phyloP scores from a whole-genome alignment of 2,797 vertebrate species.

The Hozukius guyotensis region DNA sequence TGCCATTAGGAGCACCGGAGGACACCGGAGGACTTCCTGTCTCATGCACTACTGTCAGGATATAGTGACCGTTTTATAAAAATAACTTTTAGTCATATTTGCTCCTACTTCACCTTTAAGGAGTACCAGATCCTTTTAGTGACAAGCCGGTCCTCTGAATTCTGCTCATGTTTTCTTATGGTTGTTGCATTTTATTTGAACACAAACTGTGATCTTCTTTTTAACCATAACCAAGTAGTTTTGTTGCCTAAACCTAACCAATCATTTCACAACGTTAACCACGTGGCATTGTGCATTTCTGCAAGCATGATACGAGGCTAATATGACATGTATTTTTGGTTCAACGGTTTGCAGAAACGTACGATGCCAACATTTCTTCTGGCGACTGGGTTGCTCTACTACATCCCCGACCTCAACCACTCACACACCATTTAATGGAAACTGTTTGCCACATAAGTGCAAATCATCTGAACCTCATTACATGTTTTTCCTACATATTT shows the following conservation, averaged over 20 bases:
- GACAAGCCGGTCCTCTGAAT: no score
- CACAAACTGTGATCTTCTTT: no score
- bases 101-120: no score
- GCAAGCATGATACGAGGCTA: not conserved
- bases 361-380: not conserved
- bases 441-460: slow-evolving; percentile 8
- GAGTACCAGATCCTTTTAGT: no score
- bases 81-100: no score
- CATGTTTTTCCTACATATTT: slow-evolving; percentile 40
- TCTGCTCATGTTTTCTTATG: no score
- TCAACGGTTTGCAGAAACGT: not conserved
- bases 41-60: no score
- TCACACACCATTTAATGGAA: slow-evolving; percentile 29
- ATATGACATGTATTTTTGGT: not conserved
- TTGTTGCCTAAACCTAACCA: not conserved
- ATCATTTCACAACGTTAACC: not conserved
- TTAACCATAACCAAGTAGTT: no score
- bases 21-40: no score
- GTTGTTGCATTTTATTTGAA: no score
- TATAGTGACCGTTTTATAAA: no score
- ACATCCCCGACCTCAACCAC: not conserved
- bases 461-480: slow-evolving; percentile 11
- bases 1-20: no score
- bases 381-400: not conserved
- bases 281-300: not conserved